These are phyloP conservation scores for Todiramphus chloris DNA, from an alignment of 2,113 vertebrate genomes.

Conservation along the genomic window DNA sequence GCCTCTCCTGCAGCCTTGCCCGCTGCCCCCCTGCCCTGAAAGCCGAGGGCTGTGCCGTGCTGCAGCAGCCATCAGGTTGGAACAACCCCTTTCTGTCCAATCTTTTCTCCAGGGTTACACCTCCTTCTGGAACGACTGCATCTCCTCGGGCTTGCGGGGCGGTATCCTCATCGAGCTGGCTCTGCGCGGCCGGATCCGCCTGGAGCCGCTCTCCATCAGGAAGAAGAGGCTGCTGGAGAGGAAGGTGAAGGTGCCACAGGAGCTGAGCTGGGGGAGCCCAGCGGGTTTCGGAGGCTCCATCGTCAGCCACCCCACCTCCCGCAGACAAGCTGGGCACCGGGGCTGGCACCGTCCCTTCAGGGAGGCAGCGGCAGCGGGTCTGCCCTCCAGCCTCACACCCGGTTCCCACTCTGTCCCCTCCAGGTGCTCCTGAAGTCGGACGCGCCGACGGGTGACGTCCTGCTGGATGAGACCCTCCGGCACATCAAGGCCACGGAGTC, in stretches of 20 bases:
- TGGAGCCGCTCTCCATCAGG: constrained; percentile 75
- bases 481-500: constrained; percentile 82
- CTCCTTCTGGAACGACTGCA: constrained; percentile 89
- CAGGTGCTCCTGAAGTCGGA: constrained; percentile 83
- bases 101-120: constrained; percentile 76
- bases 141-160: constrained; percentile 82
- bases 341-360: too few species aligned
- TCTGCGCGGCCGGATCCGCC: constrained; percentile 75
- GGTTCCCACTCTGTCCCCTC: background rate
- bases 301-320: too few species aligned
- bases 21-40: background rate
- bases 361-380: background rate
- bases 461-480: constrained; percentile 85
- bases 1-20: background rate
- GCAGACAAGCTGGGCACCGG: too few species aligned
- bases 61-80: rapidly evolving
- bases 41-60: rapidly evolving
- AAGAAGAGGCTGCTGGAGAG: constrained; percentile 80
- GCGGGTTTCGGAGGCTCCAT: rapidly evolving
- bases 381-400: rapidly evolving
- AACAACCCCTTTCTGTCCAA: background rate
- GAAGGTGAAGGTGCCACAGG: constrained; percentile 61
- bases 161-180: constrained; percentile 84
- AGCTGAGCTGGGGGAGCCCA: background rate
- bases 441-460: constrained; percentile 77